phyloP scores from a whole-genome alignment of 1,140 invertebrate species.

The Ruditapes philippinarum region DNA sequence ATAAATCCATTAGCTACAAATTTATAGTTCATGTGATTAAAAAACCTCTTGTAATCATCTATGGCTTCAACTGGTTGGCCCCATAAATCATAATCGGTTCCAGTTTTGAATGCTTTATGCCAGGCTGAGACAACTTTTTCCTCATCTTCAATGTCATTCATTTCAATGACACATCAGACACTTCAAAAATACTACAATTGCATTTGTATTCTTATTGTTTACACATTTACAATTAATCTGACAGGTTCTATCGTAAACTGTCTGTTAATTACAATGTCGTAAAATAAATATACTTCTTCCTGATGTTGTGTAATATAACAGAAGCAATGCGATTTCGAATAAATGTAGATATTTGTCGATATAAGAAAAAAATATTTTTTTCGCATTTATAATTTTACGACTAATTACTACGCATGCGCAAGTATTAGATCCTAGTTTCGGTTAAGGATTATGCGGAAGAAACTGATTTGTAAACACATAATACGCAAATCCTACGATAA shows the following conservation, averaged over 20 bases:
- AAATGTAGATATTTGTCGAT: too few relatives aligned
- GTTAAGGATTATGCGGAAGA: constrained; percentile 78
- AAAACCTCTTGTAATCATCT: constrained; percentile 81
- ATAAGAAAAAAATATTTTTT: too few relatives aligned
- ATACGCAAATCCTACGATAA: not conserved
- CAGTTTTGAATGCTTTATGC: constrained; percentile 78
- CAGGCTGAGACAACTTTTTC: constrained; percentile 76
- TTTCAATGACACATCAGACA: constrained; percentile 47
- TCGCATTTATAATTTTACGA: constrained; percentile 18
- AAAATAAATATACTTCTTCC: not conserved
- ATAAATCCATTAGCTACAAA: too few relatives aligned
- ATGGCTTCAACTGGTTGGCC: constrained; percentile 84
- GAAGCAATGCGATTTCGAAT: too few relatives aligned
- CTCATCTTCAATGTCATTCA: constrained; percentile 69
- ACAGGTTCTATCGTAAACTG: constrained; percentile 56
- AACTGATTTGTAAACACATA: constrained; percentile 67
- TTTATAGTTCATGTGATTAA: too few relatives aligned
- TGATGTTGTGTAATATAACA: too few relatives aligned
- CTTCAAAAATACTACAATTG: not conserved
- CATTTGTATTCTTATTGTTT: constrained; percentile 42
- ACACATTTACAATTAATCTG: constrained; percentile 39
- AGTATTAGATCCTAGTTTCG: constrained; percentile 70
- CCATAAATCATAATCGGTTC: constrained; percentile 83
- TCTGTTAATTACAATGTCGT: constrained; percentile 18
- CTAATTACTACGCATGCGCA: constrained; percentile 66